Percentiles rank a stretch among this genome's conserved stretches.
Evolutionary conservation across 2,797 vertebrate species (phyloP).

Genomic region (Rhabdomys pumilio): DNA sequence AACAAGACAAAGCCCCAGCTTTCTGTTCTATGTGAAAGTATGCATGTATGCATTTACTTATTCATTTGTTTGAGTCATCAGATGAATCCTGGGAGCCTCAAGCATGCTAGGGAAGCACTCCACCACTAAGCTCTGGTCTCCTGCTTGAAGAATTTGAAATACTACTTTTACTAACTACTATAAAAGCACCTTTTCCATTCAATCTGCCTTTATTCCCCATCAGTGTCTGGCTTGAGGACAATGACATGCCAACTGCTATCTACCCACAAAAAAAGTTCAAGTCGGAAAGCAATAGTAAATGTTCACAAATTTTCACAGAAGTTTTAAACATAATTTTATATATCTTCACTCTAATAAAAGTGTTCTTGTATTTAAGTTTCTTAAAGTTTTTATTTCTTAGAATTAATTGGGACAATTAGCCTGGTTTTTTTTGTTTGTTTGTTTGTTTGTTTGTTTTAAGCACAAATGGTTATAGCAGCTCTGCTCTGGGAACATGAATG

Average conservation of each 20-base stretch:
- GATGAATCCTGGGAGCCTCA: background rate
- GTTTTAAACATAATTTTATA: constrained; percentile 39
- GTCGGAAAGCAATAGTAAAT: constrained; percentile 48
- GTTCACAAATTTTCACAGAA: background rate
- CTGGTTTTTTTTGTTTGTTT: background rate
- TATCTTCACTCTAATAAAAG: constrained; percentile 45
- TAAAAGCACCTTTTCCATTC: constrained; percentile 4
- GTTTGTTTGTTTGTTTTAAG: background rate
- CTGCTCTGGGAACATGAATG: background rate
- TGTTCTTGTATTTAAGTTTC: constrained; percentile 19
- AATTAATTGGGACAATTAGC: constrained; percentile 26
- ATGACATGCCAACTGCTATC: background rate
- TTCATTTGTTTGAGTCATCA: background rate
- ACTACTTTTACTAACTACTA: constrained; percentile 40
- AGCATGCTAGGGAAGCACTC: background rate
- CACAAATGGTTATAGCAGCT: background rate
- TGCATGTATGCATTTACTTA: background rate
- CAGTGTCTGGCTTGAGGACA: background rate
- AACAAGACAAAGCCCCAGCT: constrained; percentile 47
- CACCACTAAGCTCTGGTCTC: background rate
- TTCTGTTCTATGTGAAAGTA: constrained; percentile 51
- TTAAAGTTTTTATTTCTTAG: background rate
- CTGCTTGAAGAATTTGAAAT: constrained; percentile 34
- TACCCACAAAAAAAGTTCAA: background rate
- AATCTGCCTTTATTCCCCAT: constrained; percentile 37